A percentile compares a stretch with the other conserved stretches of the same genome.
These are phyloP conservation scores for Willisornis vidua DNA, from an alignment of 2,113 vertebrate species.

Conservation along the genomic window DNA sequence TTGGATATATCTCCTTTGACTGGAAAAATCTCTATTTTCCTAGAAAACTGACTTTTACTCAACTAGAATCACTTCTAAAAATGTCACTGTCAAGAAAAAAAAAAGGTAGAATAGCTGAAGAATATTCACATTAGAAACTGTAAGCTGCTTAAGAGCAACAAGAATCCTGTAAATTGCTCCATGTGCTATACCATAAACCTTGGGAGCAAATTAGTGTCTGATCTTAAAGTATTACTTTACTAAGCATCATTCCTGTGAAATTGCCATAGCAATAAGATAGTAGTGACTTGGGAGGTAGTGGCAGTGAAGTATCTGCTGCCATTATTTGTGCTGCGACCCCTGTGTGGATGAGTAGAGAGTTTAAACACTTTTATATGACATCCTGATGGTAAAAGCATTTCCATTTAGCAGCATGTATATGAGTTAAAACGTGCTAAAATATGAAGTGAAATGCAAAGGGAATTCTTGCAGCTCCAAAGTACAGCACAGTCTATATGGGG, in stretches of 20 bases:
- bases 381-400: not conserved
- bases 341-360: not conserved
- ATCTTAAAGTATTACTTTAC: not conserved
- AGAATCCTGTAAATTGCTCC: not conserved
- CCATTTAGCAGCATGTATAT: not conserved
- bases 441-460: not conserved
- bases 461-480: not conserved
- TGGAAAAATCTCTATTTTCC: not conserved
- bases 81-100: not conserved
- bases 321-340: not conserved
- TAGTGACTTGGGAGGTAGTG: not conserved
- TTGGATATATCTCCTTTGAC: not conserved
- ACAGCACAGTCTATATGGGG: not conserved
- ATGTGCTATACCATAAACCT: not conserved
- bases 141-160: not conserved
- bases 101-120: not conserved
- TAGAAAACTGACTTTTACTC: not conserved
- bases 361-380: not conserved
- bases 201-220: not conserved
- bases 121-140: not conserved
- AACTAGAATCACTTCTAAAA: not conserved
- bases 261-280: not conserved
- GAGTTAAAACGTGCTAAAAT: not conserved
- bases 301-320: not conserved
- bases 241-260: not conserved